Base-by-base conservation (phyloP, 2,113 vertebrate genomes). In the Cinclus mexicanus region DNA sequence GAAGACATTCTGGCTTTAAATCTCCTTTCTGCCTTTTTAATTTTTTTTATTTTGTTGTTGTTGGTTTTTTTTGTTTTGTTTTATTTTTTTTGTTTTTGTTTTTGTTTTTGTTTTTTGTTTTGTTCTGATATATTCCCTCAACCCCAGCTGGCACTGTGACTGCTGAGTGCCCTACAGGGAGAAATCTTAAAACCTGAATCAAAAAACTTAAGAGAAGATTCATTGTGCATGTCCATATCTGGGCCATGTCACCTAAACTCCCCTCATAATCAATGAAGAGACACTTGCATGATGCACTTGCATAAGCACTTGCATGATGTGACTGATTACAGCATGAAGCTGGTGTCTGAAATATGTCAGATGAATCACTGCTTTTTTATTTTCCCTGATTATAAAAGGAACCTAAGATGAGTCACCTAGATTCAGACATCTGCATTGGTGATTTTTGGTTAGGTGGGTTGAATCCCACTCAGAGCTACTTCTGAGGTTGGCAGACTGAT, bases 341-440 rank as follows among this genome's bases (percentile, higher is more conserved):
- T 88, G 18, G 25, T 87, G 47, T 83, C 67, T 80, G 44, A 94
- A 91, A 56, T 72, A 57, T 39, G 46, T 72, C 46, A 80, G 59
- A 88, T 88, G 65, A 94, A 83, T 90, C 85, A 91, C 5, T 3
- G 8, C 4, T 60, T 76, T 89, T 81, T 85, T 79, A 14, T 93
- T 92, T 87, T 29, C 28, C 31, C 4, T 52, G 19, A 28, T 77
- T 91, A 57, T 64, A 79, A 93, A 93, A 60, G 57, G 6, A 89
- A 10, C 19, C 33, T 53, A 69, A 69, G 35, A 77, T 91, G 65
- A 91, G 28, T 95, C 90, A 93, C 13, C 29, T 75, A 47, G 7
- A 63, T 84, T 77, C 59, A 90, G 68, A 69, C 6, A 83, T 46
- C 63, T 90, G 35, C 71, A 41, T 16, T 42, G 25, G n/a, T 88